Evolutionary conservation across 2,888 invertebrate genomes (phyloP).

Genomic region (Glaucopsyche alexis): DNA sequence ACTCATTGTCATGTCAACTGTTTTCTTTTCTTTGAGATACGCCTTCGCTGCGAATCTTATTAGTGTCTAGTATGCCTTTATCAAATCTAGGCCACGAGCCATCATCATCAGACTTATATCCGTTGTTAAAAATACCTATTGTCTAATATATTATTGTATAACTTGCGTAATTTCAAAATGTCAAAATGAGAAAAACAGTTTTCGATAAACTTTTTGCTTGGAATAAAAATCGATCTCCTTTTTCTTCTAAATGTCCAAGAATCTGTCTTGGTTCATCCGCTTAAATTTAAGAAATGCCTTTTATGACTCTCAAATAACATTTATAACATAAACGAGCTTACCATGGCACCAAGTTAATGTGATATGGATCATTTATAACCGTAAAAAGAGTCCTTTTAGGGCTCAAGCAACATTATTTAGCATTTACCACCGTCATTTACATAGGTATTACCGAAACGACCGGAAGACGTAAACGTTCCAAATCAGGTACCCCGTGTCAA

Average conservation of each 20-base stretch:
- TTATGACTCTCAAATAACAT: too few relatives aligned
- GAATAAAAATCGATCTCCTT: too few relatives aligned
- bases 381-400: constrained; percentile 21
- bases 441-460: constrained; percentile 43
- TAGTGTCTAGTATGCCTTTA: constrained; percentile 22
- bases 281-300: too few relatives aligned
- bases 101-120: background rate
- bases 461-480: constrained; percentile 45
- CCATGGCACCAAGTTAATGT: background rate
- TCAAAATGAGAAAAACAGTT: background rate
- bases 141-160: background rate
- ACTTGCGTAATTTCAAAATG: background rate
- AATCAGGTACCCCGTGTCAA: constrained; percentile 39
- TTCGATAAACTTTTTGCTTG: too few relatives aligned
- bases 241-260: too few relatives aligned
- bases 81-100: constrained; percentile 15
- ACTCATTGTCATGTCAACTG: constrained; percentile 19
- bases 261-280: too few relatives aligned
- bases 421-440: constrained; percentile 46
- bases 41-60: constrained; percentile 20
- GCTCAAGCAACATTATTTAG: constrained; percentile 35
- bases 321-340: background rate
- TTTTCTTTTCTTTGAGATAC: constrained; percentile 20
- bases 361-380: background rate
- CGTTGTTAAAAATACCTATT: background rate